Evolutionary conservation across 2,113 vertebrate genomes (phyloP), one percentile per base, ranked within the genome.

Genomic region (Cichladusa arquata): DNA sequence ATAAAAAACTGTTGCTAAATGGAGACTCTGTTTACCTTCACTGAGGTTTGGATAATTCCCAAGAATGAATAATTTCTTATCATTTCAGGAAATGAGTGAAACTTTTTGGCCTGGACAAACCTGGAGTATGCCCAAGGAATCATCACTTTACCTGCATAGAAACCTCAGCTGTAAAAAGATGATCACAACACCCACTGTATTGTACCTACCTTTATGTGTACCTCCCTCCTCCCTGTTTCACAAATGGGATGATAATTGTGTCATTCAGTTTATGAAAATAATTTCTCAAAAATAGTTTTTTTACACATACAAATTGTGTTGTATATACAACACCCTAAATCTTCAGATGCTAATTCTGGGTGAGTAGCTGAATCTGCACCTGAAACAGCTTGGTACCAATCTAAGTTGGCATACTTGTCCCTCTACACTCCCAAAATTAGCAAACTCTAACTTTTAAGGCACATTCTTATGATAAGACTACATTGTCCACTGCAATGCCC

Each of bases 181-280:
- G 6, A 71, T 76, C 33, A 61, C 29, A 83, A 34, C 16, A 50
- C 22, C 16, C 40, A 34, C 19, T 34, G 24, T 40, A 25, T 34
- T 79, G 33, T 25, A 53, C 54, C 78, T 42, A 54, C 8, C 1
- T 1, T 54, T 82, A 58, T 29, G 12, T 69, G 16, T 54, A 61
- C 12, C 20, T 66, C 50, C 50, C 74, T 65, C 28, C 20, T 69
- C 31, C 16, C 31, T 38, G 0, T 65, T 79, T 83, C 25, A 87
- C 3, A 3, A 73, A 61, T 40, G 53, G 25, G 34, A 80, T 60
- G 25, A 60, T 61, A 73, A 67, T 12, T 0, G 0, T 26, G 6
- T 48, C 11, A 80, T 47, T 47, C 31, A 24, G 29, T 60, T 80
- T 26, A 86, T 36, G 26, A 48, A 61, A 65, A 33, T 36, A 0